Conservation (phyloP, 2,113 vertebrate species). For the Ceyx cyanopectus region DNA sequence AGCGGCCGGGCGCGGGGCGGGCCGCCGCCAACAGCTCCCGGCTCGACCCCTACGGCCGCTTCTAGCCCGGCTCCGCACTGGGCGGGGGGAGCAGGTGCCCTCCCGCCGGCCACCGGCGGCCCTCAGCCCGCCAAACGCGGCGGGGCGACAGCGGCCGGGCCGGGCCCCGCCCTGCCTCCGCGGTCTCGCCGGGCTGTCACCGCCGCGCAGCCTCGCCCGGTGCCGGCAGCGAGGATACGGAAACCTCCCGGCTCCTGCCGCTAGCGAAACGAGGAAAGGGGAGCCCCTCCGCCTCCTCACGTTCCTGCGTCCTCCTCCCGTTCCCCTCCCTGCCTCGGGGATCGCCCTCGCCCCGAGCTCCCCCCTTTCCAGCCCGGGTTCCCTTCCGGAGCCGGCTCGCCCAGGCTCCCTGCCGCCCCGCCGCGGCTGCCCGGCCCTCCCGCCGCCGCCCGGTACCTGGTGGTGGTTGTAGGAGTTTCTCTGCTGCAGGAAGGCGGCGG, state of each 20-base stretch:
- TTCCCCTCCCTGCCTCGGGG: background rate
- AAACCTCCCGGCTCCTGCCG: too few species aligned
- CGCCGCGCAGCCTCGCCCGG: background rate
- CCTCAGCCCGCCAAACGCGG: background rate
- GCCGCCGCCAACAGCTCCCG: background rate
- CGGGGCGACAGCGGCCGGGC: background rate
- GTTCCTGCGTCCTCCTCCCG: background rate
- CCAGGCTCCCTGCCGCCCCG: background rate
- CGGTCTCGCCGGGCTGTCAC: background rate
- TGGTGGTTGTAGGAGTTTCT: slow-evolving; percentile 93
- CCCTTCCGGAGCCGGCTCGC: background rate
- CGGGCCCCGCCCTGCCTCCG: background rate
- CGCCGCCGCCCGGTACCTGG: slow-evolving; percentile 80
- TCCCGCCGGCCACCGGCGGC: background rate
- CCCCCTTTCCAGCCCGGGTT: background rate
- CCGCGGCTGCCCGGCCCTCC: background rate
- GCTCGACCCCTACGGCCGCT: background rate
- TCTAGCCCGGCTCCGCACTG: background rate
- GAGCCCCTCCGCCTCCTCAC: background rate
- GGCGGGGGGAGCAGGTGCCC: background rate
- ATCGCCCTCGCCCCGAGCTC: background rate
- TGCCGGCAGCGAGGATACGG: background rate
- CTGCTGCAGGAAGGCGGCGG: slow-evolving; percentile 88
- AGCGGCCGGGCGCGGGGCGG: background rate
- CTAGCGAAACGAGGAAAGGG: background rate